Conservation (phyloP, 2,113 vertebrate genomes). For the Otis tarda region DNA sequence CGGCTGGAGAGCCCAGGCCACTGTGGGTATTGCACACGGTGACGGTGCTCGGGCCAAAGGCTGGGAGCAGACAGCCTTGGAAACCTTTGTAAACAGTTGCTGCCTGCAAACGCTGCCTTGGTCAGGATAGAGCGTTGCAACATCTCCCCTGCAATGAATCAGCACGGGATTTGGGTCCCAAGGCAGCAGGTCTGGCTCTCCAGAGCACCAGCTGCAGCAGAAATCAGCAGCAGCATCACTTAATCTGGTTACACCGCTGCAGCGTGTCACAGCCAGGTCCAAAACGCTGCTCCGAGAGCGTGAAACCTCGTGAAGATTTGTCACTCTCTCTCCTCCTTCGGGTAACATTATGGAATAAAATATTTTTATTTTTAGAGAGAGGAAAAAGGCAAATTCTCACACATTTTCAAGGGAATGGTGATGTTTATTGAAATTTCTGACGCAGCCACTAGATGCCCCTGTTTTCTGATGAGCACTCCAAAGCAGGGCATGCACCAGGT, state of each 20-base stretch:
- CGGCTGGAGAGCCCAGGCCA: not conserved
- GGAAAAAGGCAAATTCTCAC: not conserved
- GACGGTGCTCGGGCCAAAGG: not conserved
- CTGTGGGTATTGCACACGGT: rapidly evolving
- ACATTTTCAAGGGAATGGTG: not conserved
- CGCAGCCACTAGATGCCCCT: conserved; percentile 41
- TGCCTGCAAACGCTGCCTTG: not conserved
- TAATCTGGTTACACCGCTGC: not conserved
- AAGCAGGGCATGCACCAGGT: rapidly evolving
- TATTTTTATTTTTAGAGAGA: not conserved
- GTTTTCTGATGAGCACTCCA: conserved; percentile 2
- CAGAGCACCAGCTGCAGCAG: not conserved
- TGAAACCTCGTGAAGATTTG: not conserved
- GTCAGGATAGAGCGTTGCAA: not conserved
- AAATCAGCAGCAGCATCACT: not conserved
- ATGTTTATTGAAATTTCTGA: not conserved
- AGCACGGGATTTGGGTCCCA: not conserved
- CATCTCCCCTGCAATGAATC: not conserved
- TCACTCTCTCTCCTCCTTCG: not conserved
- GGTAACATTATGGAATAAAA: not conserved
- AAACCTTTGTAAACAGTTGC: not conserved
- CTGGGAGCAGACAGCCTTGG: not conserved
- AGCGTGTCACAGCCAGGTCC: not conserved
- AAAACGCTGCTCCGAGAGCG: rapidly evolving
- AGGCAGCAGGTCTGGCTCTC: not conserved